A percentile compares a stretch with the other conserved stretches of the same genome.
Evolutionary conservation across 2,888 invertebrate genomes (phyloP).

Genomic region (Epinotia bilunana): DNA sequence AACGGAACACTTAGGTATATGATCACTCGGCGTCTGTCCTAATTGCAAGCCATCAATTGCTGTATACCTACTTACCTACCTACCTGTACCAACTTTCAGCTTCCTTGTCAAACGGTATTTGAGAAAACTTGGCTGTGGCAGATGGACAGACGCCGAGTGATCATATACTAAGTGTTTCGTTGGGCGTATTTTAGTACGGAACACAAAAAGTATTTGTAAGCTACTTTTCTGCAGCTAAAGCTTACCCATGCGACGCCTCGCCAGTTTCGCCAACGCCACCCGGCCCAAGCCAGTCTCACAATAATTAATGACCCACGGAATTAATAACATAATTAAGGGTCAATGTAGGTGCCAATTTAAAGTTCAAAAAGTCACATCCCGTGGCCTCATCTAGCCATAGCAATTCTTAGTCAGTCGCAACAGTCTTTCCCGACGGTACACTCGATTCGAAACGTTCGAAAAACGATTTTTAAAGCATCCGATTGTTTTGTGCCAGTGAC

Average conservation of each 20-base stretch:
- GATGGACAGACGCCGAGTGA: too few relatives aligned
- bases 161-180: too few relatives aligned
- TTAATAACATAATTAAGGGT: slow-evolving; percentile 59
- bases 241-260: neutral
- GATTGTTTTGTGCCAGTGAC: slow-evolving; percentile 31
- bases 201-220: too few relatives aligned
- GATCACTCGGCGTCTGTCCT: too few relatives aligned
- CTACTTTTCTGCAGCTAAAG: neutral
- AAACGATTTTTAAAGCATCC: slow-evolving; percentile 15
- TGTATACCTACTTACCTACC: too few relatives aligned
- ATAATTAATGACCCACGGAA: slow-evolving; percentile 35
- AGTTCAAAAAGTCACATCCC: slow-evolving; percentile 39
- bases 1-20: too few relatives aligned
- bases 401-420: slow-evolving; percentile 28
- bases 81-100: too few relatives aligned
- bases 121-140: too few relatives aligned
- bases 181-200: too few relatives aligned
- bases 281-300: slow-evolving; percentile 27
- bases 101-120: too few relatives aligned
- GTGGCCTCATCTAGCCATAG: slow-evolving; percentile 31
- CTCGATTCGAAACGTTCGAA: slow-evolving; percentile 26
- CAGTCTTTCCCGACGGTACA: neutral
- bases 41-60: too few relatives aligned
- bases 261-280: neutral
- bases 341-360: slow-evolving; percentile 71